These are phyloP conservation scores for Barnardius zonarius DNA, from an alignment of 2,113 vertebrate species.

Conservation along the genomic window DNA sequence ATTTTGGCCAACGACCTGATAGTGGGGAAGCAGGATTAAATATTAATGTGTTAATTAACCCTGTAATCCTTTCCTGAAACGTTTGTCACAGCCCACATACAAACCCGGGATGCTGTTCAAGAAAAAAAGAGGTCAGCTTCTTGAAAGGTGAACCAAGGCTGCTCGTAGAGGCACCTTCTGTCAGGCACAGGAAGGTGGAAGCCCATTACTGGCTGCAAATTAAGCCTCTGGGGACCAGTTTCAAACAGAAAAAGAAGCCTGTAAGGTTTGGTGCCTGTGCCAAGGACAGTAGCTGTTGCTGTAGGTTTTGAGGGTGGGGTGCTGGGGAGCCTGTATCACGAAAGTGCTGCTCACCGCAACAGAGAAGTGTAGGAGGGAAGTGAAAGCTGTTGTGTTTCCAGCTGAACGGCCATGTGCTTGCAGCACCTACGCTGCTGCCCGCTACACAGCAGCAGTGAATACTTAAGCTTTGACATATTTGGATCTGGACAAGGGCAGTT, in stretches of 20 bases:
- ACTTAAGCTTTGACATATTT: background rate
- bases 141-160: constrained; percentile 52
- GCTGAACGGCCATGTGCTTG: background rate
- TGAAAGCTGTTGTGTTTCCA: background rate
- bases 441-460: background rate
- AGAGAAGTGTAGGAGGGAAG: background rate
- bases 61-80: constrained; percentile 19
- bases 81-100: background rate
- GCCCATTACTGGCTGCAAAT: constrained; percentile 60
- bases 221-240: constrained; percentile 41
- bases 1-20: background rate
- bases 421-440: background rate
- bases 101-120: constrained; percentile 6
- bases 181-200: constrained; percentile 43
- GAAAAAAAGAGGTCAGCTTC: constrained; percentile 51
- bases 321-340: background rate
- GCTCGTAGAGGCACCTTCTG: constrained; percentile 16
- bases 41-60: constrained; percentile 28
- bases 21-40: background rate
- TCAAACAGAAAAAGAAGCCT: constrained; percentile 21
- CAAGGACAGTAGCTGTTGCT: background rate
- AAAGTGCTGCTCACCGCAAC: background rate
- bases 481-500: background rate
- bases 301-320: background rate
- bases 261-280: background rate